phyloP scores from a whole-genome alignment of 2,888 invertebrate genomes.

The Dryadula phaetusa region DNA sequence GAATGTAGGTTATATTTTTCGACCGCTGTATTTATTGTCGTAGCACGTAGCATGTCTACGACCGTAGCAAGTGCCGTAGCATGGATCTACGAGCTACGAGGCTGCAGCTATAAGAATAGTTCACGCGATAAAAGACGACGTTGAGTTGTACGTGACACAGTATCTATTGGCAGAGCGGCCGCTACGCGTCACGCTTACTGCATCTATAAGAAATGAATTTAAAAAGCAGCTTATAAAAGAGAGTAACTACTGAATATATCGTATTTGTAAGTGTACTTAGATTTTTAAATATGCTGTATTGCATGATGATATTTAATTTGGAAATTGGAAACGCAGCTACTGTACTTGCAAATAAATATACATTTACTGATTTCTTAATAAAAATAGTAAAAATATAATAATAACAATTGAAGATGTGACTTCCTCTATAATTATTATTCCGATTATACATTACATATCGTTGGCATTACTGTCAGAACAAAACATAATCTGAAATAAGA shows the following conservation, averaged over 20 bases:
- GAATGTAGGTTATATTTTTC: constrained; percentile 22
- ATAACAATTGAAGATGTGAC: no score
- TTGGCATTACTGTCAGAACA: no score
- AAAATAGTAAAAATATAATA: no score
- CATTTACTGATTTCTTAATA: no score
- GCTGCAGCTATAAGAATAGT: constrained; percentile 8
- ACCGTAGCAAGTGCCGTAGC: constrained; percentile 26
- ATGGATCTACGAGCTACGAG: constrained; percentile 3
- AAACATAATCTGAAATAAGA: no score
- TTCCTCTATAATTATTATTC: no score
- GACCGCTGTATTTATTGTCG: constrained; percentile 17
- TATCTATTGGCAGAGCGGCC: constrained; percentile 19
- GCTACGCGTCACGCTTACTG: neutral
- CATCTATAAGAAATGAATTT: constrained; percentile 9
- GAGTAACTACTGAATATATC: neutral
- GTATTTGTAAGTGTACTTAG: no score
- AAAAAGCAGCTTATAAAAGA: neutral
- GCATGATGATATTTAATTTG: no score
- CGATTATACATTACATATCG: no score
- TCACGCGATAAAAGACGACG: constrained; percentile 17
- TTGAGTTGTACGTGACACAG: constrained; percentile 20
- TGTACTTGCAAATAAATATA: no score
- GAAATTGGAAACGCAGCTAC: no score
- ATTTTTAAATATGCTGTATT: no score
- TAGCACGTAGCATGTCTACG: constrained; percentile 29